Percentiles rank a stretch among this genome's conserved stretches.
Evolutionary conservation across 2,888 invertebrate species (phyloP).

Genomic region (Diadegma fenestrale): DNA sequence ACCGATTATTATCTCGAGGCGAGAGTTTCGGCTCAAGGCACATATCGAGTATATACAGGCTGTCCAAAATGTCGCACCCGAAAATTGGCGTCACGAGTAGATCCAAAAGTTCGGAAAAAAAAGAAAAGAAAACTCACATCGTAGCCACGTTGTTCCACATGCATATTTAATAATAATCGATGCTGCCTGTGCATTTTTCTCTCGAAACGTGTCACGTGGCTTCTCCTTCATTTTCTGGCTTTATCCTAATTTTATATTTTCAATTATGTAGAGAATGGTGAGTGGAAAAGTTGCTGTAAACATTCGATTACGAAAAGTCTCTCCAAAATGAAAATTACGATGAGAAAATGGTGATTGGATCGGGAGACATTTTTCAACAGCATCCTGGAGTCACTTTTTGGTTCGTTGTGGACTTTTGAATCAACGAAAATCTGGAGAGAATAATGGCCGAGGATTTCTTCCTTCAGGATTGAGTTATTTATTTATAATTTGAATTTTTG

Average conservation of each 20-base stretch:
- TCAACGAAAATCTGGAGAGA: not conserved
- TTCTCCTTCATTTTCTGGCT: no score
- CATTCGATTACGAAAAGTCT: not conserved
- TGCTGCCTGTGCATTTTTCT: no score
- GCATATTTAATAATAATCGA: no score
- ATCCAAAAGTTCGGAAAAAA: not conserved
- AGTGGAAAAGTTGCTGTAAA: no score
- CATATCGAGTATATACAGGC: conserved; percentile 3
- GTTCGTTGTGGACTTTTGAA: no score
- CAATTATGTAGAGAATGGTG: no score
- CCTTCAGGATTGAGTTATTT: not conserved
- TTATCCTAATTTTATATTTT: no score
- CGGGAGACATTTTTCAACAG: not conserved
- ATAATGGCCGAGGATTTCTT: not conserved
- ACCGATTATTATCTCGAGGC: conserved; percentile 68
- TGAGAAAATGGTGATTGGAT: not conserved
- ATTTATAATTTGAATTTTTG: not conserved
- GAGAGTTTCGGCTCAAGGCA: conserved; percentile 63
- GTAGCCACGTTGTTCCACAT: no score
- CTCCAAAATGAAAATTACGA: not conserved
- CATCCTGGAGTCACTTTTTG: not conserved
- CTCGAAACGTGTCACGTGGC: no score
- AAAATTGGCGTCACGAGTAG: not conserved
- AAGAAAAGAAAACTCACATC: no score
- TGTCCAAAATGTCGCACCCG: not conserved